Evolutionary conservation across 2,888 invertebrate species (phyloP).

Genomic region (Cerceris rybyensis): DNA sequence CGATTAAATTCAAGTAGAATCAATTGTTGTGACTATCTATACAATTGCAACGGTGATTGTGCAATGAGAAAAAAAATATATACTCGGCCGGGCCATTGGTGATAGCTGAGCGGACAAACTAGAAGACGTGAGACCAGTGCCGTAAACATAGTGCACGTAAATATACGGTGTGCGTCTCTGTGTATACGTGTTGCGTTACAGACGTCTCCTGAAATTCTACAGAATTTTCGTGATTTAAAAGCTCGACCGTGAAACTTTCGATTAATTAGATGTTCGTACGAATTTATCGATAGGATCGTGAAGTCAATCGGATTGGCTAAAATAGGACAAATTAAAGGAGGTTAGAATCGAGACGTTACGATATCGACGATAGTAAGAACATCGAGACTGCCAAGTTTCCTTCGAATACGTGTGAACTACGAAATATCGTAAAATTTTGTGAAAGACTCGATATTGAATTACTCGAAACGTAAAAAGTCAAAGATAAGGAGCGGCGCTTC

Average conservation of each 20-base stretch:
- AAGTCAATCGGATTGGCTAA: constrained; percentile 7
- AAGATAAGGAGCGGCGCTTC: constrained; percentile 43
- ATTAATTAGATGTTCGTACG: constrained; percentile 7
- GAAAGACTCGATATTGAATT: constrained; percentile 7
- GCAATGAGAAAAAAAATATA: constrained; percentile 71
- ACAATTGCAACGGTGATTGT: constrained; percentile 54
- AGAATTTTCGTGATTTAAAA: constrained; percentile 45
- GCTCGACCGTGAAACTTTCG: constrained; percentile 11
- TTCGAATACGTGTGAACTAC: constrained; percentile 57
- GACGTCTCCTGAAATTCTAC: constrained; percentile 44
- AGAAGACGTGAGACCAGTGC: constrained; percentile 64
- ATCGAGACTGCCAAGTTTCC: constrained; percentile 63
- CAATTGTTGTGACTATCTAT: constrained; percentile 6
- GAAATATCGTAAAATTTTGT: constrained; percentile 41
- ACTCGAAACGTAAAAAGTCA: constrained; percentile 21
- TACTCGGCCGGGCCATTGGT: constrained; percentile 62
- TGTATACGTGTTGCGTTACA: constrained; percentile 66
- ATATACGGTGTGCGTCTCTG: constrained; percentile 63
- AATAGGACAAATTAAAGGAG: constrained; percentile 55
- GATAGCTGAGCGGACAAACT: constrained; percentile 56
- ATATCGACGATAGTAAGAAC: constrained; percentile 48
- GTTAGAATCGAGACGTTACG: constrained; percentile 67
- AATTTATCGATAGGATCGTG: background rate
- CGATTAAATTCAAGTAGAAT: constrained; percentile 12
- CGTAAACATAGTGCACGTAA: constrained; percentile 73